phyloP scores from a whole-genome alignment of 2,888 invertebrate species.

The Trachelus stipa region DNA sequence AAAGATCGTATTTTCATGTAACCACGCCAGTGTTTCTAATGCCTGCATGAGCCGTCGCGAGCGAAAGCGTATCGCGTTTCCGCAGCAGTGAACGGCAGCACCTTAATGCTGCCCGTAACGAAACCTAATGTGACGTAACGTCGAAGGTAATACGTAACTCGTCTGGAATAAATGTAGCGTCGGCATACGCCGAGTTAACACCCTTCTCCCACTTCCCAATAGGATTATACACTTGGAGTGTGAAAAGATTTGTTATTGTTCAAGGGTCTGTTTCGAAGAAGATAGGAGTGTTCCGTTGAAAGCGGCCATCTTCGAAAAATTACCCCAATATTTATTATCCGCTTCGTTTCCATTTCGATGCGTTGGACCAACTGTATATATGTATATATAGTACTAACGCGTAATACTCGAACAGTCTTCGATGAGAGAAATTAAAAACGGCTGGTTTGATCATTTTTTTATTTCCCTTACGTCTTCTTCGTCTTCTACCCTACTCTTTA shows the following conservation, averaged over 20 bases:
- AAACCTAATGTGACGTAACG: constrained; percentile 36
- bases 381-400: neutral
- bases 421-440: neutral
- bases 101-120: constrained; percentile 48
- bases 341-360: constrained; percentile 12
- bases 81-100: constrained; percentile 54
- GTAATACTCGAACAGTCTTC: neutral
- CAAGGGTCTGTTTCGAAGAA: constrained; percentile 28
- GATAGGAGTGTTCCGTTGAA: constrained; percentile 32
- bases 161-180: constrained; percentile 42
- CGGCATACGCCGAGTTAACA: constrained; percentile 25
- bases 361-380: neutral
- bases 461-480: neutral
- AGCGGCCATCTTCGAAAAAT: constrained; percentile 19
- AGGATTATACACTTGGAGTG: constrained; percentile 42
- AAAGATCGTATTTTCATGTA: neutral
- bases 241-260: constrained; percentile 46
- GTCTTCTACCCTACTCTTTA: neutral
- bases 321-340: constrained; percentile 26
- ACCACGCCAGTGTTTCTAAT: neutral
- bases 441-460: neutral
- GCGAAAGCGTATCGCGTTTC: constrained; percentile 58
- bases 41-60: neutral
- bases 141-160: constrained; percentile 36
- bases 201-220: constrained; percentile 16